A percentile compares a stretch with the other conserved stretches of the same genome.
phyloP scores from a whole-genome alignment of 1,140 invertebrate genomes.

The Lamellibrachia luymesi region DNA sequence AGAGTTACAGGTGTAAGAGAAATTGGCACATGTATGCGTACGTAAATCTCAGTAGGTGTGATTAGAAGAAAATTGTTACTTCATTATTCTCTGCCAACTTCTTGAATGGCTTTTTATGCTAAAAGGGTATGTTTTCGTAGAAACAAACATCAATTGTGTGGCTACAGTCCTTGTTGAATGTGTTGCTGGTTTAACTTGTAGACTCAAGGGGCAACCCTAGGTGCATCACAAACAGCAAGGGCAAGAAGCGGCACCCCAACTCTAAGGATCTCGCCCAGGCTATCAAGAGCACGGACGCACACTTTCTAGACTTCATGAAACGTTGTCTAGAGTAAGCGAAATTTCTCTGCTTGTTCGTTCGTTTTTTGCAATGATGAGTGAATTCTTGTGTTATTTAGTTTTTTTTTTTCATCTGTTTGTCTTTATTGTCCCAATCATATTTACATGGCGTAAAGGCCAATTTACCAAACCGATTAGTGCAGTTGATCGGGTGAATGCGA shows the following conservation, averaged over 20 bases:
- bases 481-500: too few relatives aligned
- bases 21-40: too few relatives aligned
- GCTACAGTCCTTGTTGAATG: neutral
- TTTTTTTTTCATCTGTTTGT: neutral
- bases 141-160: too few relatives aligned
- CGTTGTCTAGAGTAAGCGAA: slow-evolving; percentile 52
- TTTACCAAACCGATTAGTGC: too few relatives aligned
- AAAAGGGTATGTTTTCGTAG: too few relatives aligned
- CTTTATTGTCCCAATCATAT: too few relatives aligned
- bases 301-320: slow-evolving; percentile 53
- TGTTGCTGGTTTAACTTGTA: neutral
- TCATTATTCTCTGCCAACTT: too few relatives aligned
- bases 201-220: slow-evolving; percentile 48
- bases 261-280: slow-evolving; percentile 50
- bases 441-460: too few relatives aligned
- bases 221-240: slow-evolving; percentile 53
- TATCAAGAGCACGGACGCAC: slow-evolving; percentile 51
- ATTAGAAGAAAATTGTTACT: too few relatives aligned
- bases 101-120: too few relatives aligned
- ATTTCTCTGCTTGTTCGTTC: neutral
- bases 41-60: too few relatives aligned
- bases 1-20: too few relatives aligned
- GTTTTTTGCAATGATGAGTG: neutral
- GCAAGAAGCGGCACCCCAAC: slow-evolving; percentile 49
- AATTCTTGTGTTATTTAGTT: neutral